Percentiles rank a stretch among this genome's conserved stretches.
phyloP scores from a whole-genome alignment of 2,888 invertebrate genomes.

The Octodonta nipae region DNA sequence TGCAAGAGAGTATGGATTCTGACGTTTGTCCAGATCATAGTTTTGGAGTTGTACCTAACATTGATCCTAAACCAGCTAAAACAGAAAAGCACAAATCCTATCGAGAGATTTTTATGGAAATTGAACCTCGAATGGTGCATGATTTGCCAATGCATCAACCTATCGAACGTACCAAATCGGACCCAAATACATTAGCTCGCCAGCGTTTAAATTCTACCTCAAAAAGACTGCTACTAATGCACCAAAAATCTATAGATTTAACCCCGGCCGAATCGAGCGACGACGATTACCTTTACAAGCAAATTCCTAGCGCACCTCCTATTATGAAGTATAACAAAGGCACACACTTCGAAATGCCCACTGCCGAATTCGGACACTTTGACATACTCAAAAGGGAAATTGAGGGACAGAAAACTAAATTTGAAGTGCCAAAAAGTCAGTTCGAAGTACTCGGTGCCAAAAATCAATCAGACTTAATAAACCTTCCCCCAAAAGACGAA shows the following conservation, averaged over 20 bases:
- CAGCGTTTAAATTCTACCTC: conserved; percentile 59
- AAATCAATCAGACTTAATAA: conserved; percentile 35
- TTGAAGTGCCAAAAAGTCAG: conserved; percentile 60
- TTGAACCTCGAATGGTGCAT: conserved; percentile 50
- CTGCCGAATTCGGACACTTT: conserved; percentile 48
- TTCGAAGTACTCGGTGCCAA: conserved; percentile 46
- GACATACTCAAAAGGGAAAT: conserved; percentile 41
- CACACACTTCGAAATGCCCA: conserved; percentile 35
- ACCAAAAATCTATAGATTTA: conserved; percentile 73
- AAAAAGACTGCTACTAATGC: conserved; percentile 66
- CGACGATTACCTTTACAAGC: conserved; percentile 65
- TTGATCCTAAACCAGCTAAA: conserved; percentile 20
- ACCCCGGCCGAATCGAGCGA: conserved; percentile 77
- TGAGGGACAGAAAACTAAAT: conserved; percentile 45
- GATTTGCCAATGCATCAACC: conserved; percentile 46
- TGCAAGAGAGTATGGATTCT: conserved; percentile 41
- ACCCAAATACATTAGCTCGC: conserved; percentile 66
- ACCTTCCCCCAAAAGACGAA: conserved; percentile 42
- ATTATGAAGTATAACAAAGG: conserved; percentile 49
- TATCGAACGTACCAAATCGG: conserved; percentile 74
- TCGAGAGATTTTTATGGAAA: conserved; percentile 41
- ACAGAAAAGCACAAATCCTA: conserved; percentile 28
- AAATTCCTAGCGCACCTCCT: conserved; percentile 58
- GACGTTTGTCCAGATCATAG: conserved; percentile 24
- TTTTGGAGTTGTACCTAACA: conserved; percentile 29